Evolutionary conservation across 2,797 vertebrate species (phyloP).

Genomic region (Pangasius krempfi): DNA sequence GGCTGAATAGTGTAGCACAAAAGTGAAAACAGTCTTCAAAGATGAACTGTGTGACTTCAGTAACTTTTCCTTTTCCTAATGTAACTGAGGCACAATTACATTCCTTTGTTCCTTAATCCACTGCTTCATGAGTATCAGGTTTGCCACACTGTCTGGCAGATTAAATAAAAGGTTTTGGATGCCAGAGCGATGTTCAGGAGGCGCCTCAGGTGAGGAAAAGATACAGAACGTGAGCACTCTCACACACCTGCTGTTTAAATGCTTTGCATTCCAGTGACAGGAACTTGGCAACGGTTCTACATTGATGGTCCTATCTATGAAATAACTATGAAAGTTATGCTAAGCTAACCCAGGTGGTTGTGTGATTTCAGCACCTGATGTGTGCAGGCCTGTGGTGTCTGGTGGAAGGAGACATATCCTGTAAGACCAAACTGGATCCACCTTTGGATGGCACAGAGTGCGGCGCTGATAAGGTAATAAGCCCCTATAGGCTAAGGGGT

Average conservation of each 20-base stretch:
- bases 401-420: conserved; percentile 90
- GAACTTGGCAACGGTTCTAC: neutral
- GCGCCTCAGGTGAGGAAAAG: conserved; percentile 37
- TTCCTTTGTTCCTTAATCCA: neutral
- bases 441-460: conserved; percentile 96
- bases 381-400: conserved; percentile 97
- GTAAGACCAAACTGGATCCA: conserved; percentile 95
- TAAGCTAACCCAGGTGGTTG: conserved; percentile 41
- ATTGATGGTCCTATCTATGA: neutral
- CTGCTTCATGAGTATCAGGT: neutral
- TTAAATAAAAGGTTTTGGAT: conserved; percentile 12
- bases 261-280: conserved; percentile 52
- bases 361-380: conserved; percentile 89
- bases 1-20: neutral
- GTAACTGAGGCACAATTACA: neutral
- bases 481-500: neutral
- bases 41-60: neutral
- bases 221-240: neutral
- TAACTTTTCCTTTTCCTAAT: neutral
- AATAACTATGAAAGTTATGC: neutral
- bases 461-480: conserved; percentile 90
- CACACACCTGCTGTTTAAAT: conserved; percentile 47
- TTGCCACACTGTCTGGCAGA: neutral
- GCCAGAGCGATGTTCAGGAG: conserved; percentile 2
- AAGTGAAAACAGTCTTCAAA: neutral